phyloP scores from a whole-genome alignment of 2,888 invertebrate genomes.

The Micropterix aruncella region DNA sequence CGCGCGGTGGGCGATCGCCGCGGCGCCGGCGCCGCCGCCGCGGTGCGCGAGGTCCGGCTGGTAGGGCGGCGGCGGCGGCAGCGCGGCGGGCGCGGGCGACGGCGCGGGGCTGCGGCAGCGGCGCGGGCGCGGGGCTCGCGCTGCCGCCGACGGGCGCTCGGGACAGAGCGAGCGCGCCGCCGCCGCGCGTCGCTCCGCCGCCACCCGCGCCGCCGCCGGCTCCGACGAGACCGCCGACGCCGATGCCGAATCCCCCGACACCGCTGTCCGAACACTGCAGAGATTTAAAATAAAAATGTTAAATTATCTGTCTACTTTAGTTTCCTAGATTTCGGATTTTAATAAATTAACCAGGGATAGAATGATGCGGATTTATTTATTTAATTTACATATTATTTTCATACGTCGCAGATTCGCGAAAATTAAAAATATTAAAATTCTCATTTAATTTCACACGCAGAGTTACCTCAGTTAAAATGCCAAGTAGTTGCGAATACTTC shows the following conservation, averaged over 20 bases:
- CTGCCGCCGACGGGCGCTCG: conserved; percentile 46
- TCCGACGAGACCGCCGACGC: conserved; percentile 56
- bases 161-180: conserved; percentile 43
- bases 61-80: conserved; percentile 50
- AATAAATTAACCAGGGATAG: too few relatives aligned
- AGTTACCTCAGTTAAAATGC: too few relatives aligned
- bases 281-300: conserved; percentile 3
- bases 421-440: too few relatives aligned
- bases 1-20: conserved; percentile 27
- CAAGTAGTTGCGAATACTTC: too few relatives aligned
- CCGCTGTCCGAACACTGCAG: conserved; percentile 60
- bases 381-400: too few relatives aligned
- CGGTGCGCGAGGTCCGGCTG: conserved; percentile 32
- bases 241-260: conserved; percentile 49
- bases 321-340: too few relatives aligned
- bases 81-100: conserved; percentile 55
- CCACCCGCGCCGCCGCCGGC: conserved; percentile 54
- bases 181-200: conserved; percentile 48
- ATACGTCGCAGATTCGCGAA: too few relatives aligned
- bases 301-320: too few relatives aligned
- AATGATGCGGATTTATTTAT: too few relatives aligned
- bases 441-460: too few relatives aligned
- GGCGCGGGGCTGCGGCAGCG: conserved; percentile 54
- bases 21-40: conserved; percentile 51
- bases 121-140: conserved; percentile 48